Conservation (phyloP, 2,888 invertebrate species). For the Deilephila porcellus region DNA sequence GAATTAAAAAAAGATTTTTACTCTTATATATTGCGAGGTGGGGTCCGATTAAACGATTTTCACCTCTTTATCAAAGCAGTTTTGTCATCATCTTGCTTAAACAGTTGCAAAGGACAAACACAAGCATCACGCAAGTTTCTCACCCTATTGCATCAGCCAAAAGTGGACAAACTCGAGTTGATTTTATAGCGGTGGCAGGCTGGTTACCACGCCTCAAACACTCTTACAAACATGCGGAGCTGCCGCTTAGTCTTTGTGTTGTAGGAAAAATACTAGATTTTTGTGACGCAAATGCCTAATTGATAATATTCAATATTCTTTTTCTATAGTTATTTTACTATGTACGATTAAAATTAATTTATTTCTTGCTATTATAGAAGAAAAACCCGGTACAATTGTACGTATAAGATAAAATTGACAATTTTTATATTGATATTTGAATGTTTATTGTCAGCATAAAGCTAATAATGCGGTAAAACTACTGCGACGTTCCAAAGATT, state of each 20-base stretch:
- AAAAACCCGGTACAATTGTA: background rate
- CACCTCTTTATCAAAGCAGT: constrained; percentile 48
- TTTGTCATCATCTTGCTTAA: constrained; percentile 55
- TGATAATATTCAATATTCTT: background rate
- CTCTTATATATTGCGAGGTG: background rate
- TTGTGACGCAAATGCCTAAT: background rate
- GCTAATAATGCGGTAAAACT: background rate
- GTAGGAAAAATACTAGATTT: background rate
- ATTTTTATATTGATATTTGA: too few relatives aligned
- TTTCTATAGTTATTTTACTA: background rate
- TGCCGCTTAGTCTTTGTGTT: constrained; percentile 37
- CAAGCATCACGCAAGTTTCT: constrained; percentile 65
- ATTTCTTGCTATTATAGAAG: background rate
- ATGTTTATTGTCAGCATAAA: too few relatives aligned
- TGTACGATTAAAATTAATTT: background rate
- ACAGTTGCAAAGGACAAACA: constrained; percentile 56
- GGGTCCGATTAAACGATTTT: constrained; percentile 43
- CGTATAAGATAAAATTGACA: background rate
- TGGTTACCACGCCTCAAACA: constrained; percentile 59
- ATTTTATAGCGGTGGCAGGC: constrained; percentile 56
- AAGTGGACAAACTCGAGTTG: constrained; percentile 64
- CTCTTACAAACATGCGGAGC: constrained; percentile 48
- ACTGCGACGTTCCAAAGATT: background rate
- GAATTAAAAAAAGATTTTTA: constrained; percentile 5
- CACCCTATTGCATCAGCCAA: constrained; percentile 79